Percentiles rank a stretch among this genome's conserved stretches.
Evolutionary conservation across 2,113 vertebrate genomes (phyloP).

Genomic region (Rhegmatorhina hoffmannsi): DNA sequence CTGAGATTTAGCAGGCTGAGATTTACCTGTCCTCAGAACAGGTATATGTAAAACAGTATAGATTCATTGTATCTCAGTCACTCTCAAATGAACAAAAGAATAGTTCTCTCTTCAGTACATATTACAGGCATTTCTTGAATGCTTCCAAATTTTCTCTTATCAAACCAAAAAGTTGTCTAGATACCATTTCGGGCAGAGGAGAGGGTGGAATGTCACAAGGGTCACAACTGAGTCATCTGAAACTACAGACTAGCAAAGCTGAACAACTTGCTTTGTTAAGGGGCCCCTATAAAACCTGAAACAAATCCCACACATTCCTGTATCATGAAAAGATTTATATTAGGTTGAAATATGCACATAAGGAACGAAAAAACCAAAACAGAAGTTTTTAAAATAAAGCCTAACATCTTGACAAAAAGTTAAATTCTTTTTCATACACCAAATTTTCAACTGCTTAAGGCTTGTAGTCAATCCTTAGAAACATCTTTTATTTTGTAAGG

Average conservation of each 20-base stretch:
- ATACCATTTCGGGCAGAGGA: neutral
- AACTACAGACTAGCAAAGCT: neutral
- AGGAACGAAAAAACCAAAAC: neutral
- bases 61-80: neutral
- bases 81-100: neutral
- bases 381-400: neutral
- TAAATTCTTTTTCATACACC: neutral
- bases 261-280: neutral
- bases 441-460: neutral
- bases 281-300: neutral
- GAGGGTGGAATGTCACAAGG: neutral
- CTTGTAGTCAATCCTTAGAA: neutral
- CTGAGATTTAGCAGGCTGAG: neutral
- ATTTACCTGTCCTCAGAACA: neutral
- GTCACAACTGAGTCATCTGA: neutral
- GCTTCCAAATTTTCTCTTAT: neutral
- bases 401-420: neutral
- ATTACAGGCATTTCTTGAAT: neutral
- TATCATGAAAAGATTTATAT: neutral
- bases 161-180: neutral
- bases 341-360: neutral
- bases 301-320: neutral
- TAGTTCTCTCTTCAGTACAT: neutral
- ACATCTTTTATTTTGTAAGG: constrained; percentile 29
- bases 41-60: neutral